A percentile compares a stretch with the other conserved stretches of the same genome.
Conservation (phyloP, 2,113 vertebrate genomes). For the Galbula dea region DNA sequence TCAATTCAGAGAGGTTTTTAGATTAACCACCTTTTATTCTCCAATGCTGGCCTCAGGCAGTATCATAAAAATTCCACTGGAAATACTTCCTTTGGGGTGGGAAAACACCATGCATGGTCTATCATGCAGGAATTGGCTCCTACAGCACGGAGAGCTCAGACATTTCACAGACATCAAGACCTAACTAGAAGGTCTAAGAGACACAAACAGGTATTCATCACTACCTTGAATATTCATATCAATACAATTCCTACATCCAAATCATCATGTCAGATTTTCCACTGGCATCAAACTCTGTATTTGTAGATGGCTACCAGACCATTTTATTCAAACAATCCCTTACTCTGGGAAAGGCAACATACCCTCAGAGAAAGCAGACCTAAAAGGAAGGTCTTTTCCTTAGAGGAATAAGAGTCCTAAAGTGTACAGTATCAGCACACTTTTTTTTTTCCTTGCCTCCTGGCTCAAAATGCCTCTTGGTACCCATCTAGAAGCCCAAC, state of each 20-base stretch:
- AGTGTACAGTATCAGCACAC: neutral
- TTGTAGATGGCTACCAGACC: neutral
- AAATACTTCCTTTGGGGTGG: conserved; percentile 41
- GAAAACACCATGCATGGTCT: conserved; percentile 24
- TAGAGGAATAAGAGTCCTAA: neutral
- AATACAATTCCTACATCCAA: neutral
- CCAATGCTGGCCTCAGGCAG: neutral
- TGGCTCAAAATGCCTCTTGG: neutral
- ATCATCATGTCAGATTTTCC: neutral
- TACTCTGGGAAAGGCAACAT: neutral
- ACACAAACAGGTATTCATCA: neutral
- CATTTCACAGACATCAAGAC: neutral
- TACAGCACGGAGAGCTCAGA: neutral
- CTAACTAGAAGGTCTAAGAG: neutral
- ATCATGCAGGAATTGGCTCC: neutral
- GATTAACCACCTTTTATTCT: conserved; percentile 3
- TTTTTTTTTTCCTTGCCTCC: neutral
- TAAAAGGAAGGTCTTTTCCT: neutral
- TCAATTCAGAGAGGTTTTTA: neutral
- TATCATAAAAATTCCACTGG: conserved; percentile 40
- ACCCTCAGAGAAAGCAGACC: neutral
- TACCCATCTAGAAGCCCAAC: neutral
- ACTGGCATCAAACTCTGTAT: neutral
- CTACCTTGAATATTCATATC: neutral
- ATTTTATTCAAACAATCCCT: neutral